Base-by-base conservation (phyloP, 1,140 invertebrate species). In the Hydropsyche tenuis region DNA sequence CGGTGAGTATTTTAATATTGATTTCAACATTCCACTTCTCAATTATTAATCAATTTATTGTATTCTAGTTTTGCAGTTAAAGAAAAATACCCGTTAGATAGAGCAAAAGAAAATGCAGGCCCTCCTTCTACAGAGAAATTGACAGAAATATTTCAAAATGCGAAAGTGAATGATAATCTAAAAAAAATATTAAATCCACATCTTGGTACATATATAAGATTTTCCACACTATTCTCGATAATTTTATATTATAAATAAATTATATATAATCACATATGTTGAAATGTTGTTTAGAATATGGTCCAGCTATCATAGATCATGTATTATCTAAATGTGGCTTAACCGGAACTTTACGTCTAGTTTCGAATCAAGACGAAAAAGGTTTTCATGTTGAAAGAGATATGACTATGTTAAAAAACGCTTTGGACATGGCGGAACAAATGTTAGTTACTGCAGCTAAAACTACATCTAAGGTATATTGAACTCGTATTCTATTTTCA, bases 291-390 rank as follows among this genome's bases (percentile, higher is more conserved):
- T n/a, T 81, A 92, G 93, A 94, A 82, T 97, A 93, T 89, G 97
- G 97, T 30, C 89, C 95, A 25, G 87, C 94, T 1, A 82, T 99
- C 14, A 90, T 99, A 68, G 96, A 99, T 78, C 97, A 99, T 85
- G 89, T 92, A 53, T 84, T 99, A 1, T 75, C 92, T 7, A 87
- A 88, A 79, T 86, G 88, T 77, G 92, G 92, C 25, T 90, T 99
- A 72, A 78, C 88, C 43, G 86, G 81, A 23, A 85, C 79, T 66
- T 81, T 85, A 79, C 83, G 82, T 66, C 51, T 85, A 5, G 77
- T 77, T 5, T 77, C 79, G 12, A 82, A 69, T 60, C 77, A 80
- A 0, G 80, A 79, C 27, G 82, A 81, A 70, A 90, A 91, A 84
- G 88, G 89, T 66, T 94, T 96, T 81, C 82, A 89, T 70, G 74